These are phyloP conservation scores for Balearica regulorum DNA, from an alignment of 2,797 vertebrate genomes.

Conservation along the genomic window DNA sequence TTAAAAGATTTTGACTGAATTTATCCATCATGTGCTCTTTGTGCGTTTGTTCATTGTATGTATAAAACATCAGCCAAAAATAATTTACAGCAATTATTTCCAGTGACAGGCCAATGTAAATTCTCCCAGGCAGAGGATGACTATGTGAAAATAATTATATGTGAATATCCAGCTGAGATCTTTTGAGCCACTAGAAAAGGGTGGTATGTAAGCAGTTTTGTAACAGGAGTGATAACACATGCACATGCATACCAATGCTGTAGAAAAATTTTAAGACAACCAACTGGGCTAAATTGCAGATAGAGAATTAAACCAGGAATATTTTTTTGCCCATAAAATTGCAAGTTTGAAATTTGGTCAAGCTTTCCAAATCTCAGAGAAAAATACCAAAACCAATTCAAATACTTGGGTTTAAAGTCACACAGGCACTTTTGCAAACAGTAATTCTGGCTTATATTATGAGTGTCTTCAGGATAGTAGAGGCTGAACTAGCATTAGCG, in stretches of 20 bases:
- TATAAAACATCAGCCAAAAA: conserved; percentile 1
- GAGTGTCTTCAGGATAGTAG: neutral
- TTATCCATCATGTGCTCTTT: neutral
- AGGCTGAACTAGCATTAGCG: neutral
- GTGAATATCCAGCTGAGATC: neutral
- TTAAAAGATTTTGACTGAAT: neutral
- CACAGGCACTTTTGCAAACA: neutral
- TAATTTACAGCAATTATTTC: conserved; percentile 5
- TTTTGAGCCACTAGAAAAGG: neutral
- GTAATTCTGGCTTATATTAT: neutral
- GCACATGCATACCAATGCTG: neutral
- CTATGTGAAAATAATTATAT: conserved; percentile 12
- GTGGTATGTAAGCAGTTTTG: neutral
- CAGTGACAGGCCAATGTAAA: neutral
- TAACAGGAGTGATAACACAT: neutral
- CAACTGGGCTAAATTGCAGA: neutral
- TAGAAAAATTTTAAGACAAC: neutral
- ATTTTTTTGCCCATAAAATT: neutral
- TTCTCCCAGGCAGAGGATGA: neutral
- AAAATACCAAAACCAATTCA: neutral
- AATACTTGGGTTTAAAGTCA: neutral
- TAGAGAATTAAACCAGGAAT: neutral
- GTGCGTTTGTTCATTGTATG: neutral
- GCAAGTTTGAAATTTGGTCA: neutral
- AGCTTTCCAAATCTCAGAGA: neutral